A percentile compares a stretch with the other conserved stretches of the same genome.
Evolutionary conservation across 2,888 invertebrate species (phyloP).

Genomic region (Sialis fuliginosa): DNA sequence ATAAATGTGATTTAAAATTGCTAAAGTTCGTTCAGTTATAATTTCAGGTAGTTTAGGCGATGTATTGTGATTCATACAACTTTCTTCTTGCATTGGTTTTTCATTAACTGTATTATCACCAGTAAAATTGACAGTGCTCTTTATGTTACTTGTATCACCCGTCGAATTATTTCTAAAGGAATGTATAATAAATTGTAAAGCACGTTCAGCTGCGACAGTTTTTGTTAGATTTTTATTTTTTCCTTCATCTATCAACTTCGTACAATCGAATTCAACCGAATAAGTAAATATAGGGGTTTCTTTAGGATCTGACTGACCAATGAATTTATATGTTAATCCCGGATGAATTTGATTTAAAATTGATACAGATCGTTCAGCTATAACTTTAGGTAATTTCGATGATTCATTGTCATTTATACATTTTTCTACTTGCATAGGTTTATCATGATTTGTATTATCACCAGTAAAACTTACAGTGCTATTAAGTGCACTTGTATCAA

Average conservation of each 20-base stretch:
- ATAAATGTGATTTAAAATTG: conserved; percentile 71
- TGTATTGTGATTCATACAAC: conserved; percentile 22
- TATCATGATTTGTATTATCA: conserved; percentile 27
- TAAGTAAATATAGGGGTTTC: conserved; percentile 17
- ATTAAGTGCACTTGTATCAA: conserved; percentile 19
- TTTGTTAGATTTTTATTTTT: too few species aligned
- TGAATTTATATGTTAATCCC: conserved; percentile 53
- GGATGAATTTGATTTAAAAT: conserved; percentile 74
- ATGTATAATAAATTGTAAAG: conserved; percentile 11
- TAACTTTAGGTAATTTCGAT: conserved; percentile 25
- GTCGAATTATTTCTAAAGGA: too few species aligned
- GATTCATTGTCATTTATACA: conserved; percentile 22
- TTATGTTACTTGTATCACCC: too few species aligned
- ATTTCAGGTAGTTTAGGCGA: conserved; percentile 26
- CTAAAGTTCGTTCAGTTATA: conserved; percentile 59
- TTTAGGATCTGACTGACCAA: conserved; percentile 29
- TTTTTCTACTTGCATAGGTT: conserved; percentile 17
- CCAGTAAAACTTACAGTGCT: conserved; percentile 32
- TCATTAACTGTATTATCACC: conserved; percentile 4
- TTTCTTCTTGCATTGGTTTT: conserved; percentile 11
- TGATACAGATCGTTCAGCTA: conserved; percentile 67
- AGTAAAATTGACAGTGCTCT: conserved; percentile 5
- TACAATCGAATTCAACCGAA: too few species aligned
- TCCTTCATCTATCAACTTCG: too few species aligned
- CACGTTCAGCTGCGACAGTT: conserved; percentile 27